These are phyloP conservation scores for Paraplagusia blochii DNA, from an alignment of 2,113 vertebrate genomes.

Conservation along the genomic window DNA sequence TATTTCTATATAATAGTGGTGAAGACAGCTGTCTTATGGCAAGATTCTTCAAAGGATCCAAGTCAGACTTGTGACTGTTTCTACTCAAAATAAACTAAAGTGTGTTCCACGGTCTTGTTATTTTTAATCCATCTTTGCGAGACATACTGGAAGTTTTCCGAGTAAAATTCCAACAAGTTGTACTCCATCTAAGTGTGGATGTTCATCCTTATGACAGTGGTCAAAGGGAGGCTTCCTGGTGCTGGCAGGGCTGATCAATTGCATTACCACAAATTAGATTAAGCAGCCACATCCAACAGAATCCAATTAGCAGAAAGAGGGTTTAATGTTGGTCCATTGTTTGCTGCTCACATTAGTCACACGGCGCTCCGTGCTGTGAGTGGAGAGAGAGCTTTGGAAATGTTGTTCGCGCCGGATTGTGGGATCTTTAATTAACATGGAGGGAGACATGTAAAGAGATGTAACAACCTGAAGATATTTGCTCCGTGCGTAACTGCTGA, in stretches of 20 bases:
- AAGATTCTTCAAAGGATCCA: too few species aligned
- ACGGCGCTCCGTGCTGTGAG: not conserved
- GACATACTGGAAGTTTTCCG: too few species aligned
- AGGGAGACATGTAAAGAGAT: not conserved
- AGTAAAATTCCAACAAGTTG: conserved; percentile 4
- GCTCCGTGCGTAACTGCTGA: conserved; percentile 1
- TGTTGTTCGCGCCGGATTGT: conserved; percentile 32
- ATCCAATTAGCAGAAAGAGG: conserved; percentile 18
- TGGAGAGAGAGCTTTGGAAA: conserved; percentile 17
- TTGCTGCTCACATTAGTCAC: conserved; percentile 5
- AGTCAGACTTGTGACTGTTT: too few species aligned
- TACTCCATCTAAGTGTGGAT: conserved; percentile 2
- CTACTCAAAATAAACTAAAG: too few species aligned
- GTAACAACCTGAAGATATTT: conserved; percentile 19
- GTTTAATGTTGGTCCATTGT: conserved; percentile 21
- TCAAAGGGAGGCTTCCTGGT: conserved; percentile 11
- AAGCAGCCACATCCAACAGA: conserved; percentile 22
- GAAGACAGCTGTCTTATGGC: too few species aligned
- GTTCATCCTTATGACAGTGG: conserved; percentile 10
- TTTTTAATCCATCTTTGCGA: too few species aligned
- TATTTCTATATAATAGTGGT: too few species aligned
- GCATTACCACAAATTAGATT: conserved; percentile 42
- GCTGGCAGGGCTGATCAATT: conserved; percentile 21
- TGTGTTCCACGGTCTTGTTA: too few species aligned
- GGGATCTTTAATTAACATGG: conserved; percentile 24